phyloP scores from a whole-genome alignment of 1,140 invertebrate genomes.

The Drosophila subpulchrella region DNA sequence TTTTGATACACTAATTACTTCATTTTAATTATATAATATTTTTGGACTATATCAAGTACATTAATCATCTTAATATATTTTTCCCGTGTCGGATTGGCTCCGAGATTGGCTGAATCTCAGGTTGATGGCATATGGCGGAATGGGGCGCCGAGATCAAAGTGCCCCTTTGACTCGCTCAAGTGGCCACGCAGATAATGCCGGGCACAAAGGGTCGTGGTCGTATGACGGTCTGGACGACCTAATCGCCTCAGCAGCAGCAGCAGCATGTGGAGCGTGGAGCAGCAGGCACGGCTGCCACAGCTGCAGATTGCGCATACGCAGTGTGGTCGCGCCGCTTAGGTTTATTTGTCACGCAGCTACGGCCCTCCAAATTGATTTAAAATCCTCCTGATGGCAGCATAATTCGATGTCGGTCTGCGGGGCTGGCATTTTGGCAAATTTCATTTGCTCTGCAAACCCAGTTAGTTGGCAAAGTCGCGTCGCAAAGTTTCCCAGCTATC shows the following conservation, averaged over 20 bases:
- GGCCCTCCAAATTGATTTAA: conserved; percentile 38
- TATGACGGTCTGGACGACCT: conserved; percentile 20
- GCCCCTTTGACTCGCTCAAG: conserved; percentile 68
- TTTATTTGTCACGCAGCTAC: conserved; percentile 35
- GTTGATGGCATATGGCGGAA: conserved; percentile 1
- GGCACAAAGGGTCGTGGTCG: conserved; percentile 50
- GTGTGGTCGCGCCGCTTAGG: conserved; percentile 28
- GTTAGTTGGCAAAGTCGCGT: conserved; percentile 45
- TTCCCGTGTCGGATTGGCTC: not conserved
- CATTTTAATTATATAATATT: too few relatives aligned
- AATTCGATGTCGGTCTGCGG: conserved; percentile 17
- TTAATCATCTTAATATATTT: not conserved
- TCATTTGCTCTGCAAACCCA: conserved; percentile 39
- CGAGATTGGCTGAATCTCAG: conserved; percentile 13
- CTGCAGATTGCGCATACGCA: conserved; percentile 52
- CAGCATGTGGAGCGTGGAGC: conserved; percentile 1
- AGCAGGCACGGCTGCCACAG: conserved; percentile 3
- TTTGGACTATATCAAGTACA: too few relatives aligned
- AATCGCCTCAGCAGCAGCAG: conserved; percentile 16
- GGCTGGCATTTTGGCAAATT: conserved; percentile 43
- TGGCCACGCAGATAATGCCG: conserved; percentile 60
- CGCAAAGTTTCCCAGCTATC: conserved; percentile 45
- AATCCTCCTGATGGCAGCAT: conserved; percentile 43
- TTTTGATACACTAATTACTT: too few relatives aligned
- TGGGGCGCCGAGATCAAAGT: conserved; percentile 63